A percentile compares a stretch with the other conserved stretches of the same genome.
Conservation (phyloP, 2,888 invertebrate species). For the Tanytarsus gracilentus region DNA sequence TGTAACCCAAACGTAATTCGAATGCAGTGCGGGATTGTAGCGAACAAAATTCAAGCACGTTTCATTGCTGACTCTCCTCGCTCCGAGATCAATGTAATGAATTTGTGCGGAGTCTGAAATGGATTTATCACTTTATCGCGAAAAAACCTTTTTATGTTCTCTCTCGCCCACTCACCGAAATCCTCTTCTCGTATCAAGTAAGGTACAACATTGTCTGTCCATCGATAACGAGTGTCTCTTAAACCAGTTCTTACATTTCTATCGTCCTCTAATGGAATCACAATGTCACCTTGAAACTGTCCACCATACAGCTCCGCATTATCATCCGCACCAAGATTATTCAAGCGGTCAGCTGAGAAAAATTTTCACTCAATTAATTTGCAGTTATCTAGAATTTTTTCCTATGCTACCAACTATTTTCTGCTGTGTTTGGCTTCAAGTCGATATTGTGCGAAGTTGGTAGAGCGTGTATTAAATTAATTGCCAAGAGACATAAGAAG, state of each 20-base stretch:
- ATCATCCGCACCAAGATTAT: not conserved
- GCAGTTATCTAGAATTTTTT: not conserved
- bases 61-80: not conserved
- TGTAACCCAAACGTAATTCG: not conserved
- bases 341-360: not conserved
- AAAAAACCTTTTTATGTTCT: not conserved
- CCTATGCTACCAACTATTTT: not conserved
- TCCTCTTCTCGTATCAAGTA: slow-evolving; percentile 32
- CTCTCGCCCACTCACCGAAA: slow-evolving; percentile 22
- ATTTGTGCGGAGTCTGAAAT: not conserved
- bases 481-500: not conserved
- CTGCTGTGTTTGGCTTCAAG: not conserved
- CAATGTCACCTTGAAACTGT: slow-evolving; percentile 61
- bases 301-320: slow-evolving; percentile 50
- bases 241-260: slow-evolving; percentile 37
- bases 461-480: not conserved
- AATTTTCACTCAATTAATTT: not conserved
- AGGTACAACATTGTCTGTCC: slow-evolving; percentile 42
- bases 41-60: not conserved
- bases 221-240: slow-evolving; percentile 38
- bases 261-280: slow-evolving; percentile 44
- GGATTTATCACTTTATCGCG: not conserved
- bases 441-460: not conserved
- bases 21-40: not conserved
- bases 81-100: not conserved